Base-by-base conservation (phyloP, 1,140 invertebrate genomes). In the Pseudomyrmex gracilis region DNA sequence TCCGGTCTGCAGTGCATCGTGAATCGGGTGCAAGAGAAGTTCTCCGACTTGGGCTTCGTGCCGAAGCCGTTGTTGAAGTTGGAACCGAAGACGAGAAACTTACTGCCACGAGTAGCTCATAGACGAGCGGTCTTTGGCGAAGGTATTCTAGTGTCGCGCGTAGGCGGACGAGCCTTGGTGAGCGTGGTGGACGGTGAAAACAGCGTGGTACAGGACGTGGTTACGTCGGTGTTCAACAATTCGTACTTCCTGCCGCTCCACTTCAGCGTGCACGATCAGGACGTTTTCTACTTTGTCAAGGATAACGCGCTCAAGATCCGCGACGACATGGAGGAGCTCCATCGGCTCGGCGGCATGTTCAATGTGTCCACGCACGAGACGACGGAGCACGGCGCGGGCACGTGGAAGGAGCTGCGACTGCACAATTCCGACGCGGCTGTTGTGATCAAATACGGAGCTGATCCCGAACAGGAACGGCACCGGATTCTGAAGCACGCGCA, bases 261-360 rank as follows among this genome's bases (percentile, higher is more conserved):
- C 93, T 98, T 98, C 89, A 98, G 97, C 85, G 98, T 98, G 55
- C 97, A 98, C 89, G 98, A 98, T 93, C 96, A 98, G 94, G 98
- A 99, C 90, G 97, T 98, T 0, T 98, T 99, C 94, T 99, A 99
- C 91, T 99, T 99, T 93, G 97, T 99, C 1, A 99, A 99, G 93
- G 97, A 98, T 88, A 98, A 98, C 90, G 96, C 97, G 0, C 92
- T 98, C 45, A 98, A 98, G 93, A 96, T 98, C 34, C 95, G 97
- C 45, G 98, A 98, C 88, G 98, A 99, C 91, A 96, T 97, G 95
- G 97, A 98, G 85, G 97, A 98, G 87, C 94, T 99, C 20, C 95
- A 97, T 68, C 94, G 98, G 45, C 94, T 98, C 1, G 97, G 97
- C 2, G 97, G 97, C 12, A 97, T 98, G 95, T 98, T 99, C 87